Conservation (phyloP, 2,888 invertebrate genomes). For the Leucophenga montana region DNA sequence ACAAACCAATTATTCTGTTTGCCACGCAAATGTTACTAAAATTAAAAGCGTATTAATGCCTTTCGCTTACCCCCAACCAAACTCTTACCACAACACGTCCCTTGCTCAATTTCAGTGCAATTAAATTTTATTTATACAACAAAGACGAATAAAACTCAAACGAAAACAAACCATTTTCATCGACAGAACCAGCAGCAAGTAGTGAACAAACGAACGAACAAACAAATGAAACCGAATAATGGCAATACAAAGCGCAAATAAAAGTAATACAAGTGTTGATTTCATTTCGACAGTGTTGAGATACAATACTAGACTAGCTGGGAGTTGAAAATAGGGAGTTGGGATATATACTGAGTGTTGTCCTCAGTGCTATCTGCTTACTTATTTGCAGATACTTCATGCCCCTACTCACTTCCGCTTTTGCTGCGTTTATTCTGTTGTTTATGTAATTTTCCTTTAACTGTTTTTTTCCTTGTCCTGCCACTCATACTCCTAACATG, state of each 20-base stretch:
- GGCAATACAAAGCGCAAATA: slow-evolving; percentile 8
- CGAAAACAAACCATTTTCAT: not conserved
- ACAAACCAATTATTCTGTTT: no score
- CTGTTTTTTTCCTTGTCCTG: slow-evolving; percentile 10
- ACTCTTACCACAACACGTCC: no score
- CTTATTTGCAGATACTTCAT: not conserved
- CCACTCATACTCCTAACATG: not conserved
- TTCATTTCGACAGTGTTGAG: slow-evolving; percentile 1
- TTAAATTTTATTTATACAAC: slow-evolving; percentile 15
- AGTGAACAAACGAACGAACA: not conserved
- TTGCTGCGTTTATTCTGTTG: not conserved
- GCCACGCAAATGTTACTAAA: no score
- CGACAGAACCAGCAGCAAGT: no score
- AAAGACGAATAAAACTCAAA: slow-evolving; percentile 1
- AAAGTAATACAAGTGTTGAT: slow-evolving; percentile 19
- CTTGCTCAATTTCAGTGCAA: not conserved
- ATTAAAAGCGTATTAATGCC: no score
- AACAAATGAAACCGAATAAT: slow-evolving; percentile 23
- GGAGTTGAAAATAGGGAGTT: not conserved
- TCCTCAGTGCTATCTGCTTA: no score
- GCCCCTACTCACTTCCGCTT: not conserved
- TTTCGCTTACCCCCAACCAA: no score
- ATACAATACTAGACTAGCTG: not conserved
- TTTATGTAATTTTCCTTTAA: slow-evolving; percentile 11
- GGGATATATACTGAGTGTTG: not conserved